These are phyloP conservation scores for Psix sp. DNA, from an alignment of 1,140 invertebrate species.

Conservation along the genomic window DNA sequence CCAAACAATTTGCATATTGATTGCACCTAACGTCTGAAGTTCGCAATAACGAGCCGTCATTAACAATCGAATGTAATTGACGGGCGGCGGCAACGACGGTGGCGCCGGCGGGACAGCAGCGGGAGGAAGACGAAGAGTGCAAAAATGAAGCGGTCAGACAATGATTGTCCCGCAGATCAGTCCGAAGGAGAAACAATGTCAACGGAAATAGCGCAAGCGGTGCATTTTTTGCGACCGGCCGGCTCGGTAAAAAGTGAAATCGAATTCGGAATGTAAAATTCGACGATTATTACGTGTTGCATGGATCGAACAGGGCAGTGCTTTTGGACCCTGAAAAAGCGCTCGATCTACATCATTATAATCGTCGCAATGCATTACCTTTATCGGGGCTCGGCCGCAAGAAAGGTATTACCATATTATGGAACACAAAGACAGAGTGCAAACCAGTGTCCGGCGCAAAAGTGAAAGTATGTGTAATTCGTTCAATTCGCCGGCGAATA, in stretches of 20 bases:
- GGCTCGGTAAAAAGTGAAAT: slow-evolving; percentile 67
- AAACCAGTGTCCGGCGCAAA: slow-evolving; percentile 59
- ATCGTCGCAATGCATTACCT: slow-evolving; percentile 29
- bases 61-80: slow-evolving; percentile 9
- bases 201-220: not conserved
- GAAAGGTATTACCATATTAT: slow-evolving; percentile 56
- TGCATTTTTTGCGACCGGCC: not conserved
- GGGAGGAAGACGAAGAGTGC: too few relatives aligned
- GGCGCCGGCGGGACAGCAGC: too few relatives aligned
- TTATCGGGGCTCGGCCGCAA: slow-evolving; percentile 48
- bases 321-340: slow-evolving; percentile 56
- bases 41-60: not conserved
- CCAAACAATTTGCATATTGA: slow-evolving; percentile 27
- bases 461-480: slow-evolving; percentile 68
- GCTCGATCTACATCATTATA: slow-evolving; percentile 54
- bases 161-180: too few relatives aligned
- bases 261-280: slow-evolving; percentile 52
- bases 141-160: too few relatives aligned
- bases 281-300: slow-evolving; percentile 40
- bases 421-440: slow-evolving; percentile 55
- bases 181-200: slow-evolving; percentile 1
- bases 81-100: too few relatives aligned
- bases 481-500: slow-evolving; percentile 58
- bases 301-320: slow-evolving; percentile 23
- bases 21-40: slow-evolving; percentile 4